These are phyloP conservation scores for Calliphora vomitoria DNA, from an alignment of 2,888 invertebrate species.

Conservation along the genomic window DNA sequence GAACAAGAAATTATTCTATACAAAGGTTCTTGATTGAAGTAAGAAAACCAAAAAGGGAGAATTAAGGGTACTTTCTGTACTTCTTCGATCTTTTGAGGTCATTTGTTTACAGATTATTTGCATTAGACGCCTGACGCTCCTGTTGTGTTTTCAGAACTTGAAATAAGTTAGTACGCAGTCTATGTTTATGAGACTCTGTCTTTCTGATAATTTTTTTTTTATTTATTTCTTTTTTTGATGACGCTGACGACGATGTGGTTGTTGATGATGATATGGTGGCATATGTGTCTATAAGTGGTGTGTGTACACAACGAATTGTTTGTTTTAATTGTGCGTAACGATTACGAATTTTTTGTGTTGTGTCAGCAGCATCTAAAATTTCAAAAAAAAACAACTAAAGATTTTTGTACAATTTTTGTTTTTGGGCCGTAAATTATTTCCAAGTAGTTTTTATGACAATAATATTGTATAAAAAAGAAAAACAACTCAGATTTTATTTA, in stretches of 20 bases:
- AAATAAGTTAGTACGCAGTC: not conserved
- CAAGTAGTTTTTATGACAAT: constrained; percentile 4
- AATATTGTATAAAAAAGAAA: constrained; percentile 11
- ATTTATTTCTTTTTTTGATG: constrained; percentile 12
- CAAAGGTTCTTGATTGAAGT: too few relatives aligned
- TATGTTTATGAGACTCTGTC: not conserved
- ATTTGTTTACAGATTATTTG: not conserved
- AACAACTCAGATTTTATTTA: not conserved
- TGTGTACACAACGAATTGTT: constrained; percentile 62
- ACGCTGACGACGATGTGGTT: not conserved
- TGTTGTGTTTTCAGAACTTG: not conserved
- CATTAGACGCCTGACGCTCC: not conserved
- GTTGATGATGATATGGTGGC: constrained; percentile 28
- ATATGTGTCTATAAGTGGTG: constrained; percentile 37
- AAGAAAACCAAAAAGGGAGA: too few relatives aligned
- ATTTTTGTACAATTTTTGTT: not conserved
- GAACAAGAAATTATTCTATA: too few relatives aligned
- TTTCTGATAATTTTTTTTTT: constrained; percentile 17
- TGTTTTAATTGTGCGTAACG: constrained; percentile 75
- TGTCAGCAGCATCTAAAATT: constrained; percentile 50
- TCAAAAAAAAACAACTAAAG: not conserved
- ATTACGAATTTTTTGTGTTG: constrained; percentile 54
- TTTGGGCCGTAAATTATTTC: constrained; percentile 31
- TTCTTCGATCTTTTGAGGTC: too few relatives aligned
- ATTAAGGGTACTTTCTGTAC: too few relatives aligned